phyloP scores from a whole-genome alignment of 2,888 invertebrate genomes.

The Mimas tiliae region DNA sequence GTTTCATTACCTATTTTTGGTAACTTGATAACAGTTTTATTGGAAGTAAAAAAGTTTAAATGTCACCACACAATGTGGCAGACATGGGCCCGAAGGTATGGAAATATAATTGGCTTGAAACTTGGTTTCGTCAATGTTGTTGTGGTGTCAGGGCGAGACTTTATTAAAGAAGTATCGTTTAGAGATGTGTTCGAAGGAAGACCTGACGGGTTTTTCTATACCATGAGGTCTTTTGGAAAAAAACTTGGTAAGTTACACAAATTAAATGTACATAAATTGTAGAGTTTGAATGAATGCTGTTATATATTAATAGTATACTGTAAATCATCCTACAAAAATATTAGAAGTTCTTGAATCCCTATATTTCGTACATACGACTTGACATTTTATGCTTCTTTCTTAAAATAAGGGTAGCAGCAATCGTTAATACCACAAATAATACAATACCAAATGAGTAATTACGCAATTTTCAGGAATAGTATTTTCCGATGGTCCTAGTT shows the following conservation, averaged over 20 bases:
- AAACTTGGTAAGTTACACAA: slow-evolving; percentile 83
- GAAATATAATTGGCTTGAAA: slow-evolving; percentile 87
- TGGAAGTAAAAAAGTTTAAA: slow-evolving; percentile 57
- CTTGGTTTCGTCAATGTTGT: slow-evolving; percentile 86
- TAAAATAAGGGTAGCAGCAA: background rate
- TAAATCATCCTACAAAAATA: background rate
- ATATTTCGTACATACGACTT: no score
- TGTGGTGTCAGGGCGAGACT: slow-evolving; percentile 85
- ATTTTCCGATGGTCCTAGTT: slow-evolving; percentile 87
- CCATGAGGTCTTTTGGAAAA: slow-evolving; percentile 87
- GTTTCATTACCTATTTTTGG: slow-evolving; percentile 65
- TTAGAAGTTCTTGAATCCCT: no score
- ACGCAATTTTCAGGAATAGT: slow-evolving; percentile 82
- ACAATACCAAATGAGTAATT: background rate
- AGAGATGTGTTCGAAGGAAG: slow-evolving; percentile 89
- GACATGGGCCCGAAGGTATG: slow-evolving; percentile 84
- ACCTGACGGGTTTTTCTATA: slow-evolving; percentile 89
- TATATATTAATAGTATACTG: no score
- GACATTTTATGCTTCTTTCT: background rate
- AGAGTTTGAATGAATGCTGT: no score
- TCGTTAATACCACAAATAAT: background rate
- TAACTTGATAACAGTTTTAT: slow-evolving; percentile 63
- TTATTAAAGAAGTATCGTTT: slow-evolving; percentile 86
- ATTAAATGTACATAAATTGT: background rate
- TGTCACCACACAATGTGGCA: slow-evolving; percentile 86